Percentiles rank a stretch among this genome's conserved stretches.
phyloP scores from a whole-genome alignment of 2,888 invertebrate species.

The Melanostoma mellinum region DNA sequence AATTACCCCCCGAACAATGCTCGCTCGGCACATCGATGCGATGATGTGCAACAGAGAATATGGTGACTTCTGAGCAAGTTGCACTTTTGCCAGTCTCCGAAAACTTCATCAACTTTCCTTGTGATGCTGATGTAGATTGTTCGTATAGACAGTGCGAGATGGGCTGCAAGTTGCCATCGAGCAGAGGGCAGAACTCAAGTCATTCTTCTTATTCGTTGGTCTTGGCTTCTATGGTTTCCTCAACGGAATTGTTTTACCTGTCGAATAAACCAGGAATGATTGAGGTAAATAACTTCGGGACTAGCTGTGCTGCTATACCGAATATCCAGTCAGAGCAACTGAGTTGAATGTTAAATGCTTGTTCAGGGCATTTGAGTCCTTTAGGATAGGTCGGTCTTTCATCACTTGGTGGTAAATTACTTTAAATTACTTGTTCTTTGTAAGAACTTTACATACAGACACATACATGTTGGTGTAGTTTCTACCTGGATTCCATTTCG shows the following conservation, averaged over 20 bases:
- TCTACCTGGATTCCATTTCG: not conserved
- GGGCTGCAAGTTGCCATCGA: not conserved
- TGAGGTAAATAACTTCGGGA: conserved; percentile 67
- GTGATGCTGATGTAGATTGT: conserved; percentile 7
- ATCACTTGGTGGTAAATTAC: conserved; percentile 72
- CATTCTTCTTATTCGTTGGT: conserved; percentile 41
- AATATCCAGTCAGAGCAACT: conserved; percentile 7
- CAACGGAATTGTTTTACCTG: conserved; percentile 62
- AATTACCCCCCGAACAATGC: conserved; percentile 51
- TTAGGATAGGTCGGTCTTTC: conserved; percentile 29
- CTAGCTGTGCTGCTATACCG: conserved; percentile 13
- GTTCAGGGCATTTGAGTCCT: conserved; percentile 55
- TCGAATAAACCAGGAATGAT: conserved; percentile 67
- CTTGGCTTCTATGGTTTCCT: conserved; percentile 19
- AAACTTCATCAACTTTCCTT: conserved; percentile 68
- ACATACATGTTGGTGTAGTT: not conserved
- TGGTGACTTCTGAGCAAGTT: conserved; percentile 57
- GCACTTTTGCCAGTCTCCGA: conserved; percentile 65
- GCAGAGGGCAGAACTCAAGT: conserved; percentile 30
- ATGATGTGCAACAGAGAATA: conserved; percentile 46
- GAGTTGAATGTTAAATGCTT: conserved; percentile 57
- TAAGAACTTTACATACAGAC: conserved; percentile 20
- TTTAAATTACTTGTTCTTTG: conserved; percentile 68
- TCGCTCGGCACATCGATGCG: conserved; percentile 24
- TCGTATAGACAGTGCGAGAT: not conserved